These are phyloP conservation scores for Esox lucius DNA, from an alignment of 2,797 vertebrate species.

Conservation along the genomic window DNA sequence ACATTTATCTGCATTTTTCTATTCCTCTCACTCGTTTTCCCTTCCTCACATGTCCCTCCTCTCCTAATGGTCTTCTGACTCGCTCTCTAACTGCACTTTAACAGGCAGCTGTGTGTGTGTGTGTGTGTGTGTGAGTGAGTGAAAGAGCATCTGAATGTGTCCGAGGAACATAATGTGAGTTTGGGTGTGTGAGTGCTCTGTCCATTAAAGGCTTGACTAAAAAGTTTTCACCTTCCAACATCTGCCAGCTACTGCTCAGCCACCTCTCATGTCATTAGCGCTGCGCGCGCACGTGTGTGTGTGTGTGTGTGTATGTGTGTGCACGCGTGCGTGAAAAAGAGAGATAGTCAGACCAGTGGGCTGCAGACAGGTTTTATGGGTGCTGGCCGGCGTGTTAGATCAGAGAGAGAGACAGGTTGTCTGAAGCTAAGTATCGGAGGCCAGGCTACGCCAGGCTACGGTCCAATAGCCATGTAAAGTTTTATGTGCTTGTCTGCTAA, in stretches of 20 bases:
- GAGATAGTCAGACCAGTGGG: slow-evolving; percentile 4
- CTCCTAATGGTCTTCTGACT: slow-evolving; percentile 1
- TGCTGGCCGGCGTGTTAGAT: background rate
- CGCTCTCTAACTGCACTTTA: background rate
- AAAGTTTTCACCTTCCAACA: slow-evolving; percentile 2
- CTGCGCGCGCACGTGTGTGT: background rate
- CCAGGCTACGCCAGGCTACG: background rate
- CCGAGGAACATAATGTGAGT: background rate
- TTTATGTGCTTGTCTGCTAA: background rate
- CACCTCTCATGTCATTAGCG: slow-evolving; percentile 10
- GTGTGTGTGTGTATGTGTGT: background rate
- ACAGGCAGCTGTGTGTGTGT: background rate
- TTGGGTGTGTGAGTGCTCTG: background rate
- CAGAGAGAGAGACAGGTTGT: background rate
- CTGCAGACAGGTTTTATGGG: slow-evolving; percentile 7
- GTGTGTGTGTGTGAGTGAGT: slow-evolving; percentile 10
- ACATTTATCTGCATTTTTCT: slow-evolving; percentile 9
- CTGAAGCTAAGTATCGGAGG: background rate
- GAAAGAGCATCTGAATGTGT: background rate
- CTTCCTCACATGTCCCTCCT: background rate
- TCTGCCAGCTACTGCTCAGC: slow-evolving; percentile 2
- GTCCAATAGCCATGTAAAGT: slow-evolving; percentile 12
- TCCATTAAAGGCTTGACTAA: slow-evolving; percentile 1
- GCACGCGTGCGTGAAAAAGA: background rate
- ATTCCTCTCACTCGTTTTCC: background rate